Conservation (phyloP, 2,888 invertebrate genomes). For the Lamellibrachia columna region DNA sequence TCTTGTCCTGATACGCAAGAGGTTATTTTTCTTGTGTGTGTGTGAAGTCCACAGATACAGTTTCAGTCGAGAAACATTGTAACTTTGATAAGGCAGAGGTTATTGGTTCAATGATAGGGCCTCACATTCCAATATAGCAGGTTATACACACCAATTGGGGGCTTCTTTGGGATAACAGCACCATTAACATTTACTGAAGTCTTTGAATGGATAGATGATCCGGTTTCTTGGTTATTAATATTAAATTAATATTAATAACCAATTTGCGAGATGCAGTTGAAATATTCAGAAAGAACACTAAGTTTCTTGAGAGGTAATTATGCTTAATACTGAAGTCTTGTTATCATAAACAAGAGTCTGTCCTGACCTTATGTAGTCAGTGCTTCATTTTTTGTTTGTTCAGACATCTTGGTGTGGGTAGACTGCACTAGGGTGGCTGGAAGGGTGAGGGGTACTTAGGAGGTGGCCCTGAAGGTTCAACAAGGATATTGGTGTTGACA, state of each 20-base stretch:
- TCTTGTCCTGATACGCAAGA: constrained; percentile 17
- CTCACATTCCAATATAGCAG: constrained; percentile 23
- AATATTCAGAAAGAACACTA: no score
- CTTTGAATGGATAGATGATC: no score
- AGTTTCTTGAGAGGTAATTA: no score
- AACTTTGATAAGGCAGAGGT: constrained; percentile 23
- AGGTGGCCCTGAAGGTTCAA: not conserved
- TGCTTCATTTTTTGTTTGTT: not conserved
- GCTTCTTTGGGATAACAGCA: constrained; percentile 22
- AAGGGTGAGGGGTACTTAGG: constrained; percentile 17
- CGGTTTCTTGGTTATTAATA: no score
- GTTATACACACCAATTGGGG: constrained; percentile 21
- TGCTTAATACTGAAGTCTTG: not conserved
- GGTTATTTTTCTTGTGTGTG: not conserved
- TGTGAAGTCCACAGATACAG: not conserved
- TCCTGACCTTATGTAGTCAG: constrained; percentile 18
- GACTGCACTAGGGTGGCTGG: constrained; percentile 21
- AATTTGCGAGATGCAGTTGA: no score
- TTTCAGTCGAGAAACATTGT: not conserved
- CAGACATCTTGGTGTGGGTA: constrained; percentile 24
- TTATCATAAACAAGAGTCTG: constrained; percentile 13
- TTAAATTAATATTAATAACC: no score
- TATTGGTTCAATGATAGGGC: constrained; percentile 16
- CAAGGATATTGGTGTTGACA: constrained; percentile 23
- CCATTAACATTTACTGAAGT: constrained; percentile 23